Evolutionary conservation across 2,888 invertebrate genomes (phyloP), one percentile per base, ranked within the genome.

Genomic region (Hermaeophaga mercurialis): DNA sequence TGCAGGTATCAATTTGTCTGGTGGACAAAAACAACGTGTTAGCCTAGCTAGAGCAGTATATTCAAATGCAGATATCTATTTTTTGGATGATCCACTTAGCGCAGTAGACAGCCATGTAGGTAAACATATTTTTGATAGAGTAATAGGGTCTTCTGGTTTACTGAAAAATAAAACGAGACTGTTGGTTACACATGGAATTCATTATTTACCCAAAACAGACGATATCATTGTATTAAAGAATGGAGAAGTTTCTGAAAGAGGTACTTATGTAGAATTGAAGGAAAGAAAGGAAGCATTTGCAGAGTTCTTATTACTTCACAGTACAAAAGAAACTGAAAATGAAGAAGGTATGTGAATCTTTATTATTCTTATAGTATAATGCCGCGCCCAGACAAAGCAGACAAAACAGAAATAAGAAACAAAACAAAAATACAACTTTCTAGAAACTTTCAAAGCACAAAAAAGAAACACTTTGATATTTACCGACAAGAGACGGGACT

Each of bases 51-150:
- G 96, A 65, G 94, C 96, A 1, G 94, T 95, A 1, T 96, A 96
- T 77, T 86, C 85, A 69, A 86, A 94, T 76, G 85, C 91, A 0
- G 95, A 96, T 72, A 82, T 95, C 61, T 96, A 95, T 77, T 87
- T 96, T 72, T 80, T 99, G 69, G 98, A 99, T 74, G 98, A 99
- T 82, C 97, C 98, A 1, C 80, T 92, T 44, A 94, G 94, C 73
- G 97, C 97, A 3, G 97, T 98, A 1, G 98, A 98, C 78, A 88
- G 94, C 19, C 97, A 98, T 75, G 97, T 98, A 45, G 97, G 97
- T 9, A 96, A 95, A 80, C 96, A 97, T 75, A 94, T 98, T 70
- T 99, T 98, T 74, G 93, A 97, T 64, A 85, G 94, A 76, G 94
- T 94, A 12, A 86, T 98, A 59, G 68, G 68, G 7, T 59, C 62